Conservation (phyloP, 2,113 vertebrate species). For the Alligator mississippiensis region DNA sequence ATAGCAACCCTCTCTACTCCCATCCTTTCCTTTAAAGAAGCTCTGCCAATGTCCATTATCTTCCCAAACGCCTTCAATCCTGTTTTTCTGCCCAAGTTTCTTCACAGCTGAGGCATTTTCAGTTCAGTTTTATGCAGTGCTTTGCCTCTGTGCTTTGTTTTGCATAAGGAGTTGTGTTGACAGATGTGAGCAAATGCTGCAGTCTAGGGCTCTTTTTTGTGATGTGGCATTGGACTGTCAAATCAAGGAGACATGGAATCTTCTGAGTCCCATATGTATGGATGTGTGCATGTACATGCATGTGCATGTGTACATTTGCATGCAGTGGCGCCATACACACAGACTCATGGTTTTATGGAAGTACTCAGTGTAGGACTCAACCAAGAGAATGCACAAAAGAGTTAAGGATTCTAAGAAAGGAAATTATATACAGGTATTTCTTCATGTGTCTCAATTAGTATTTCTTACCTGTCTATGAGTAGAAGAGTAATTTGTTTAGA, state of each 20-base stretch:
- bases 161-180: not conserved
- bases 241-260: not conserved
- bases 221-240: not conserved
- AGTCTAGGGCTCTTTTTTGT: not conserved
- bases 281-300: not conserved
- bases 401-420: no score
- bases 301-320: not conserved
- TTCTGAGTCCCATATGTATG: not conserved
- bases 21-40: not conserved
- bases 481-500: no score
- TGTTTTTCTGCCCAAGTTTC: conserved; percentile 17
- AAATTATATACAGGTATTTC: no score
- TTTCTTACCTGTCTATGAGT: no score
- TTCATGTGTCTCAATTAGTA: no score
- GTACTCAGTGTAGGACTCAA: no score
- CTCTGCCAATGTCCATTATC: not conserved
- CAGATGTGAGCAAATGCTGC: not conserved
- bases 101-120: not conserved
- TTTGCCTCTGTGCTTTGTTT: not conserved
- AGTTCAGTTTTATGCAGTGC: not conserved
- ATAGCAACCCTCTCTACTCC: conserved; percentile 54
- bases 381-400: no score
- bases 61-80: not conserved
- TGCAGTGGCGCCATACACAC: no score
- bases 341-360: no score